Evolutionary conservation across 2,797 vertebrate genomes (phyloP), one percentile per base, ranked within the genome.

Genomic region (Rhinatrema bivittatum): DNA sequence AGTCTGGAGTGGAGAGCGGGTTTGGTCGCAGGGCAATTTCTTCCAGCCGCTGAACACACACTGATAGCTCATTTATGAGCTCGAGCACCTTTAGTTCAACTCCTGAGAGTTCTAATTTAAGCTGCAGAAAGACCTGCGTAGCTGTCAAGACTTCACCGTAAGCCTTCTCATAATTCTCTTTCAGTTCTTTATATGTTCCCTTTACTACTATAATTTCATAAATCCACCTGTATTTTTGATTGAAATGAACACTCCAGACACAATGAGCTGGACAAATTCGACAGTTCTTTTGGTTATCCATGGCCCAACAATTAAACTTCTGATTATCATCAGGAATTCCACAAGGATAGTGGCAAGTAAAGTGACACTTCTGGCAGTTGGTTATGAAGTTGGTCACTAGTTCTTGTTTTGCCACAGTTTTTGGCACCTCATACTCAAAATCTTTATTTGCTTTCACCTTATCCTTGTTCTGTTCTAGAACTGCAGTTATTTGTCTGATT

Each of bases 1-100:
- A 60, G 7, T 64, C 46, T 5, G 47, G 52, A 7, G 50, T 42
- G 5, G 51, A 52, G 7, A 70, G 42, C 3, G 56, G 65, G 30
- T 60, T 24, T 1, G 61, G 3, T 24, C 32, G 67, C 28, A 74
- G 42, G 2, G 61, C 53, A 2, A 63, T 70, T 32, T 52, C 38
- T 30, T 56, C 38, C 0, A 74, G 62, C 13, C 36, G 41, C 20
- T 42, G 48, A 3, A 67, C 22, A 46, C 39, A 50, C 3, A 19
- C 1, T 1, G 7, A 12, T 3, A 46, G 52, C 0, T 1, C 5
- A 2, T 46, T 1, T 2, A 46, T 42, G 3, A 59, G 8, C 1
- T 2, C 1, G 9, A 6, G 3, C 9, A 56, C 45, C 3, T 28
- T 3, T 3, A 2, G 1, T 29, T 54, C 35, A 10, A 50, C 12